Evolutionary conservation across 1,140 invertebrate species (phyloP), one percentile per base, ranked within the genome.

Genomic region (Cyrtorhinus lividipennis): DNA sequence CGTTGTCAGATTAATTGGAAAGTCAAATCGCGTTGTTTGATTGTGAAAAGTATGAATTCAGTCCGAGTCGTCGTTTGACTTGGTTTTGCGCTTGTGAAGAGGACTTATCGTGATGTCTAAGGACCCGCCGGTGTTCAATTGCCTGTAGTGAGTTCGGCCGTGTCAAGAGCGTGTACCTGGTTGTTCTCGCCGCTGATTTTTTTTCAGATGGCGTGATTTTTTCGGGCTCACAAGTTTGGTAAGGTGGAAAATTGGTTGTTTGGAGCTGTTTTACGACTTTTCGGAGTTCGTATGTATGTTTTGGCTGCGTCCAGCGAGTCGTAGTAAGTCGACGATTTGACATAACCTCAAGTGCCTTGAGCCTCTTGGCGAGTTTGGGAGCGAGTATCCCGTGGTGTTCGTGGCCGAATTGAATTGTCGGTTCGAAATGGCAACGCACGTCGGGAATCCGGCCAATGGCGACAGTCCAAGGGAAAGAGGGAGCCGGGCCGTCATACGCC

Each of bases 401-500:
- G 5, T 20, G 48, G 18, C 20, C 20, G 10, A 53, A 53, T n/a
- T 44, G 48, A 53, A 8, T 20, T 10, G 48, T 53, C 8, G 20
- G 5, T 8, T 12, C 5, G 48, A 20, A n/a, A 59, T 59, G 24
- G 58, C 24, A n/a, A 59, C 24, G n/a, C 24, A 59, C 10, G 27
- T 59, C 3, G 58, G 26, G 18, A 57, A 57, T n/a, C 38, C 20
- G 5, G 20, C 5, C 8, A 20, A 20, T 5, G 48, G 18, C 5
- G 8, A 53, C 8, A 53, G 20, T n/a, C 10, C 24, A n/a, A 30
- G n/a, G 24, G 58, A 68, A 63, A 48, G 67, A 68, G 46, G 61
- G 67, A 58, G 68, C 71, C 18, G 74, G 76, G 20, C 72, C 72
- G 8, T 79, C 77, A 2, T 79, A 78, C 61, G 77, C 77, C 18